Percentiles rank a stretch among this genome's conserved stretches.
phyloP scores from a whole-genome alignment of 2,113 vertebrate genomes.

The Clarias magur region DNA sequence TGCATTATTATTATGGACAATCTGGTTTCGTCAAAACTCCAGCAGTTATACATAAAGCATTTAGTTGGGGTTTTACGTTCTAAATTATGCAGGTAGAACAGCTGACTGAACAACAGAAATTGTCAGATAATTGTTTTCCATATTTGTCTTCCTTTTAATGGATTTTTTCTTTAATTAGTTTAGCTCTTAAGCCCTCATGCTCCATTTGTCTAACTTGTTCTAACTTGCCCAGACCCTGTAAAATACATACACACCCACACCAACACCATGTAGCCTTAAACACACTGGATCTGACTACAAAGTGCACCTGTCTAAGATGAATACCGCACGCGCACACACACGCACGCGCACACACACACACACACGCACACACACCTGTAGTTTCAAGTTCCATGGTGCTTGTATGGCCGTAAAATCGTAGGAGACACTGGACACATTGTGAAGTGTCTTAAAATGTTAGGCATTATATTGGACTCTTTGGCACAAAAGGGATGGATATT shows the following conservation, averaged over 20 bases:
- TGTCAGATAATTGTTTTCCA: background rate
- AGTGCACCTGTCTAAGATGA: slow-evolving; percentile 44
- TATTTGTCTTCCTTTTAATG: background rate
- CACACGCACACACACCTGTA: slow-evolving; percentile 19
- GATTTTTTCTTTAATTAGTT: background rate
- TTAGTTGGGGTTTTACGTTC: background rate
- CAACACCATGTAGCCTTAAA: slow-evolving; percentile 9
- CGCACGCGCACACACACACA: slow-evolving; percentile 3
- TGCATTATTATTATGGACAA: slow-evolving; percentile 21
- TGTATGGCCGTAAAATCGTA: background rate
- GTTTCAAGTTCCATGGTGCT: slow-evolving; percentile 10
- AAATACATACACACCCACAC: slow-evolving; percentile 30
- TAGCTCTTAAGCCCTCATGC: background rate
- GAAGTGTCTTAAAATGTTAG: background rate
- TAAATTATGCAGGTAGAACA: background rate
- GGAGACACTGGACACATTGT: background rate
- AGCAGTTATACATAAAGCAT: background rate
- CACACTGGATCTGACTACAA: slow-evolving; percentile 44
- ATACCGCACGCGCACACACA: background rate
- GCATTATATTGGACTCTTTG: background rate
- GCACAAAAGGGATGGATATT: background rate
- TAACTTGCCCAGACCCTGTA: slow-evolving; percentile 10
- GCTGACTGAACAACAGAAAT: background rate
- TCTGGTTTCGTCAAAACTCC: background rate
- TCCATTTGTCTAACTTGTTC: slow-evolving; percentile 29